Percentiles rank a stretch among this genome's conserved stretches.
Conservation (phyloP, 2,888 invertebrate species). For the Andrena bicolor region DNA sequence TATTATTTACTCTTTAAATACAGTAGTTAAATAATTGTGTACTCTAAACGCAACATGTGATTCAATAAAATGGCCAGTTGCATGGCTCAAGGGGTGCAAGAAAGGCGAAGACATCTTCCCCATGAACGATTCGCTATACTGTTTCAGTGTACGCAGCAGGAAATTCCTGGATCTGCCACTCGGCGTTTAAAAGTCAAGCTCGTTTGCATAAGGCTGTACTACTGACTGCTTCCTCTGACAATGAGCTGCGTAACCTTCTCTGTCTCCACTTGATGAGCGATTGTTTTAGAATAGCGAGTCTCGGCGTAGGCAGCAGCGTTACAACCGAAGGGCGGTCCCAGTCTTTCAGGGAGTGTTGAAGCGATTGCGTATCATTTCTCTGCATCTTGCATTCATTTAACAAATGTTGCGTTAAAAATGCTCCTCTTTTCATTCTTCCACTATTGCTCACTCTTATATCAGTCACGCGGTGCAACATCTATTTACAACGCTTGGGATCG, state of each 20-base stretch:
- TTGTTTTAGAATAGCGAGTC: constrained; percentile 46
- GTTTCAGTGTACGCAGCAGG: background rate
- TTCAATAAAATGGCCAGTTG: too few relatives aligned
- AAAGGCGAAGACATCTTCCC: too few relatives aligned
- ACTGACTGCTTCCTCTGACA: constrained; percentile 25
- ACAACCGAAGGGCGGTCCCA: constrained; percentile 55
- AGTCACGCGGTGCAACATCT: background rate
- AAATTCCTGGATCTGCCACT: background rate
- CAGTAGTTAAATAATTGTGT: too few relatives aligned
- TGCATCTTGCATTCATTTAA: constrained; percentile 20
- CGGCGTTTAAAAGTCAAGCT: constrained; percentile 17
- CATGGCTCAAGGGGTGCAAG: too few relatives aligned
- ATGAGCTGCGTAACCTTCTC: constrained; percentile 47
- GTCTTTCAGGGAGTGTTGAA: constrained; percentile 18
- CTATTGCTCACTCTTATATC: background rate
- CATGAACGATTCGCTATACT: too few relatives aligned
- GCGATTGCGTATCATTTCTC: constrained; percentile 9
- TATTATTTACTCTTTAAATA: too few relatives aligned
- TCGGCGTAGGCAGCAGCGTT: constrained; percentile 42
- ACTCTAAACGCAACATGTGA: too few relatives aligned
- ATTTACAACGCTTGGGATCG: too few relatives aligned
- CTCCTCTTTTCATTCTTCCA: background rate
- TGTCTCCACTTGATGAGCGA: constrained; percentile 46
- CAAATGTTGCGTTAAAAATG: background rate
- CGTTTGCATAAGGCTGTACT: background rate